Base-by-base conservation (phyloP, 2,888 invertebrate species). In the Dryococelus australis region DNA sequence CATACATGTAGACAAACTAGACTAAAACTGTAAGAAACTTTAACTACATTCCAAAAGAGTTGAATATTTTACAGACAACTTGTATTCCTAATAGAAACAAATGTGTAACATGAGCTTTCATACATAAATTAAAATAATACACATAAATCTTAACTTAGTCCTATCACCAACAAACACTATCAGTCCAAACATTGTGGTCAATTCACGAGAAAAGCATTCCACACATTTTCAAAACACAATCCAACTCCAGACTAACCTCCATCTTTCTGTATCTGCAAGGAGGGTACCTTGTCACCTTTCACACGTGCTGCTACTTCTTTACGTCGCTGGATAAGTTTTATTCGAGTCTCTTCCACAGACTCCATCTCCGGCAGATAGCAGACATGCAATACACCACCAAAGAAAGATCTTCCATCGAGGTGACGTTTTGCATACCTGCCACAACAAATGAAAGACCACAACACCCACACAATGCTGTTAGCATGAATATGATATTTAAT, bases 361-460 rank as follows among this genome's bases (percentile, higher is more conserved):
- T 98, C 98, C 89, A 95, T 93, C 92, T 98, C 98, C 0, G 98
- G 97, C 0, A 96, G 97, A 91, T 98, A 98, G 90, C 97, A 97
- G 0, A 98, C 95, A 92, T 99, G 98, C 43, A 99, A 92, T 47
- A 95, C 92, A 0, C 97, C 96, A 0, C 99, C 99, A 91, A 95
- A 98, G 91, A 98, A 99, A 88, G 96, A 96, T 89, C 95, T 95
- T 0, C 96, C 96, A 92, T 99, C 98, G 27, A 98, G 90, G 91
- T 96, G 95, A 85, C 94, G 94, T 91, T 98, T 99, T 0, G 97
- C 97, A 88, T 93, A 90, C 89, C 93, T 93, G 89, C 86, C 89
- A 87, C 35, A 83, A 88, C n/a, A 86, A 84, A 86, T 80, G 24
- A 47, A 24, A 35, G n/a, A 43, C 9, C 28, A 47, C 87, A 28